These are phyloP conservation scores for Ariopsis seemanni DNA, from an alignment of 2,113 vertebrate genomes.

Conservation along the genomic window DNA sequence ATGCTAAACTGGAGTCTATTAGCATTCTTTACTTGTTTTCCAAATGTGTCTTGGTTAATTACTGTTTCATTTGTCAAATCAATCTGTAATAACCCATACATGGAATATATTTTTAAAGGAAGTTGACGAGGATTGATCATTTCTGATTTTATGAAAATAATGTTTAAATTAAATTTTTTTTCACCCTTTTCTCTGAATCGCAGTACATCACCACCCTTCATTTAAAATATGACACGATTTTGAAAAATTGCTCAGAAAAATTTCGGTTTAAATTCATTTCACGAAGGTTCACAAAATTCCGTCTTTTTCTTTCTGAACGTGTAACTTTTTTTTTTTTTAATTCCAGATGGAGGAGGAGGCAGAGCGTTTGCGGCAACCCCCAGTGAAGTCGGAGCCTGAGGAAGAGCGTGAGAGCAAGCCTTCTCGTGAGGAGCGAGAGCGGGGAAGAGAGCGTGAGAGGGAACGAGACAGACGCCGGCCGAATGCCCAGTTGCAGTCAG, in stretches of 20 bases:
- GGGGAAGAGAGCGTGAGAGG: slow-evolving; percentile 81
- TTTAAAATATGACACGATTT: not conserved
- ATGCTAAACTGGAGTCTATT: not conserved
- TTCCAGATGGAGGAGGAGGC: slow-evolving; percentile 97
- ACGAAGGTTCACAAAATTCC: not conserved
- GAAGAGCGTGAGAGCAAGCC: slow-evolving; percentile 81
- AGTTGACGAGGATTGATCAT: not conserved
- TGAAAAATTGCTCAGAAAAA: not conserved
- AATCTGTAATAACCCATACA: not conserved
- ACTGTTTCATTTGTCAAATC: not conserved
- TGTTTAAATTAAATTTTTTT: not conserved
- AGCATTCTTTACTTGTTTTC: not conserved
- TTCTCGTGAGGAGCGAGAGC: slow-evolving; percentile 77
- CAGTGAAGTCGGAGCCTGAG: slow-evolving; percentile 86
- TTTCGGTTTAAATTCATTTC: not conserved
- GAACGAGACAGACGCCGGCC: slow-evolving; percentile 74
- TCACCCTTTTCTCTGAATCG: not conserved
- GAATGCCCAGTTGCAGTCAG: slow-evolving; percentile 77
- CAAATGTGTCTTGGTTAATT: not conserved
- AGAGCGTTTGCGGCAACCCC: slow-evolving; percentile 89
- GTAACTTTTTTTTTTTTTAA: not conserved
- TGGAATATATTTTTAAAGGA: not conserved
- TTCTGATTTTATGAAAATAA: not conserved
- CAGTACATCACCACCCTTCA: not conserved
- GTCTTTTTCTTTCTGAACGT: not conserved